phyloP scores from a whole-genome alignment of 2,113 vertebrate genomes.

The Ellobius talpinus region DNA sequence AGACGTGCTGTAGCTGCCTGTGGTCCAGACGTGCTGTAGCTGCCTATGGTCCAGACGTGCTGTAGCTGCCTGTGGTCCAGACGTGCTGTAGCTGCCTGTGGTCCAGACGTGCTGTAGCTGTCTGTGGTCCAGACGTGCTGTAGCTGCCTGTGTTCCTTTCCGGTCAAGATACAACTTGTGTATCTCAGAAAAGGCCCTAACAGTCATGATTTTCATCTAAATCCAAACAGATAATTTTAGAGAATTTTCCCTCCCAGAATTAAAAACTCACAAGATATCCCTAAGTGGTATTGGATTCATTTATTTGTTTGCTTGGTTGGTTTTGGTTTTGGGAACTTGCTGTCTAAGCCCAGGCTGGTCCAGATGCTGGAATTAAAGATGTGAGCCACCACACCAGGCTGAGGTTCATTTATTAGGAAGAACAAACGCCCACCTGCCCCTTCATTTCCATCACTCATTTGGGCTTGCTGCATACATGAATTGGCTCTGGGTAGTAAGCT shows the following conservation, averaged over 20 bases:
- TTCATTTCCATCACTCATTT: neutral
- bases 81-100: too few species aligned
- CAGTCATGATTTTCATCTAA: slow-evolving; percentile 34
- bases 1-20: too few species aligned
- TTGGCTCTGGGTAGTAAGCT: neutral
- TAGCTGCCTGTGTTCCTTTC: neutral
- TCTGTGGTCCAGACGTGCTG: neutral
- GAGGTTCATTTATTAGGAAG: neutral
- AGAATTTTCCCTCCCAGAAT: slow-evolving; percentile 13
- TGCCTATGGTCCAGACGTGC: too few species aligned
- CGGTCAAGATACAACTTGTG: neutral
- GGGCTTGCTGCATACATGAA: neutral
- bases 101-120: too few species aligned
- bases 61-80: too few species aligned
- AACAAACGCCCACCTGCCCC: neutral
- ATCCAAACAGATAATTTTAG: slow-evolving; percentile 5
- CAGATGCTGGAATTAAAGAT: neutral
- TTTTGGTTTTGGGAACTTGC: neutral
- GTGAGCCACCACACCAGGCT: neutral
- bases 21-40: too few species aligned
- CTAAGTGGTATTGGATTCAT: neutral
- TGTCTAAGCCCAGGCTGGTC: neutral
- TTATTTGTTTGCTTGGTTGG: neutral
- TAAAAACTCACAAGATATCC: slow-evolving; percentile 32
- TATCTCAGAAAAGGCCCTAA: neutral